Conservation (phyloP, 2,113 vertebrate species). For the Haemorhous mexicanus region DNA sequence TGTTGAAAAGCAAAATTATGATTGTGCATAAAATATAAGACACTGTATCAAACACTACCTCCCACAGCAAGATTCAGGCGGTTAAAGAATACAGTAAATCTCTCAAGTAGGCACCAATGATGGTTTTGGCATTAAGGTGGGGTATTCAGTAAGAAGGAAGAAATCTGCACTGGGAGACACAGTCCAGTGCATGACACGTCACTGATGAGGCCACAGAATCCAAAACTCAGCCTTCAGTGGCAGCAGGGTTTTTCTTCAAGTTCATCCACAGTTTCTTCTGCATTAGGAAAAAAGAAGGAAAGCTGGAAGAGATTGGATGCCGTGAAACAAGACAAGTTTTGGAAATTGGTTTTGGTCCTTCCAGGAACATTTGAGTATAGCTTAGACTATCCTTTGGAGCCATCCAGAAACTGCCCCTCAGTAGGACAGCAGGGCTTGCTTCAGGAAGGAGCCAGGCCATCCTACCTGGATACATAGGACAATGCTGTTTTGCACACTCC, state of each 20-base stretch:
- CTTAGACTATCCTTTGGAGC: neutral
- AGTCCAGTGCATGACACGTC: neutral
- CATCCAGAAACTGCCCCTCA: neutral
- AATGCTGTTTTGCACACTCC: neutral
- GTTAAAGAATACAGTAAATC: neutral
- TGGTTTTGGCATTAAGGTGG: neutral
- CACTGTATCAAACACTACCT: neutral
- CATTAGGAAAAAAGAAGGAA: neutral
- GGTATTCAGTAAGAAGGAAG: neutral
- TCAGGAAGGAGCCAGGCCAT: neutral
- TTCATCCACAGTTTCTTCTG: neutral
- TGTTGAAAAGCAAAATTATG: neutral
- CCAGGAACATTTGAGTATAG: neutral
- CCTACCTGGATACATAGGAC: neutral
- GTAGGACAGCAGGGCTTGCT: fast-evolving
- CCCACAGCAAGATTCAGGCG: neutral
- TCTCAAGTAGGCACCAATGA: neutral
- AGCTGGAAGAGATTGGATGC: neutral
- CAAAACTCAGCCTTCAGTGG: neutral
- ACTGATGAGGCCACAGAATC: neutral
- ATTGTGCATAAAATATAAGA: neutral
- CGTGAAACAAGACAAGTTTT: neutral
- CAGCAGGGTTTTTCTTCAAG: neutral
- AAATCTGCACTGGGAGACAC: neutral
- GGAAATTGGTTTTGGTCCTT: neutral